Evolutionary conservation across 2,113 vertebrate genomes (phyloP), one percentile per base, ranked within the genome.

Genomic region (Chrysemys picta): DNA sequence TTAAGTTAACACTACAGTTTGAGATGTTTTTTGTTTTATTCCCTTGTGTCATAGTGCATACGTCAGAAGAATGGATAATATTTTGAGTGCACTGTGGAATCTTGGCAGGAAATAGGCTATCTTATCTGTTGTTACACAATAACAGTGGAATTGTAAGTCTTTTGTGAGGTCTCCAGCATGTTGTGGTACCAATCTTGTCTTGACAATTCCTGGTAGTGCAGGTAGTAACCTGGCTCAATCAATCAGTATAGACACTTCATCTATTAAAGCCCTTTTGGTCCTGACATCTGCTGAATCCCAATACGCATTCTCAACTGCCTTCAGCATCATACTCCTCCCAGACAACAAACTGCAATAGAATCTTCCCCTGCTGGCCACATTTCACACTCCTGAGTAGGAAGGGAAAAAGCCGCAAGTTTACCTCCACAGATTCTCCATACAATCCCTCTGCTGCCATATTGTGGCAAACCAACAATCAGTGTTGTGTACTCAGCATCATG

Each of bases 251-350:
- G 27, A 25, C 3, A 7, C 24, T 12, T 90, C 54, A 79, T 42
- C 35, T 0, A 0, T 69, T 54, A 79, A 57, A 90, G 57, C 0
- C 0, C 65, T 59, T 45, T 1, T 0, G 49, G 7, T 19, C 24
- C 4, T 11, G 0, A 16, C 7, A 8, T 3, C 35, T 85, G 59
- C 45, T 29, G 17, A 19, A 4, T 4, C 50, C 17, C 0, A 0
- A 12, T 13, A 13, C 0, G 1, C 25, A 35, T 59, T 45, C 54
- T 21, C 82, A 25, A 10, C 0, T 0, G 17, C 81, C n/a, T 52
- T 79, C 88, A 13, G 62, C 3, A 56, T 24, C 38, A 1, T 16
- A 0, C 35, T 85, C 45, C 31, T 54, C 29, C 31, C 90, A 29
- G 65, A 72, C 19, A 38, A 22, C 19, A 38, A 72, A 72, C 35